Evolutionary conservation across 2,113 vertebrate species (phyloP).

Genomic region (Cryptotis parvus): DNA sequence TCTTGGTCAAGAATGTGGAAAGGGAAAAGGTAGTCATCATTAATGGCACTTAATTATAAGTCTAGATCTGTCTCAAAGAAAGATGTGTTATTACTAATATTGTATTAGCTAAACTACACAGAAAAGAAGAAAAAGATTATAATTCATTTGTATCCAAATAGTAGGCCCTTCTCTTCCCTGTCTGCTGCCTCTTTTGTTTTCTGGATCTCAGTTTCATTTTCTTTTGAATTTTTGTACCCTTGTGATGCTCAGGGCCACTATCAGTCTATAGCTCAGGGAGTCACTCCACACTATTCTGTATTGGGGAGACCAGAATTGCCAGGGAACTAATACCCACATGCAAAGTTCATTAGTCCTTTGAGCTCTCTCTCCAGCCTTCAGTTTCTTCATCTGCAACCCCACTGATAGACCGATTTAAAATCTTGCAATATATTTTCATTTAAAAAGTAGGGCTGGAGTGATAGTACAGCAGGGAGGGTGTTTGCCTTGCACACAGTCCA

Average conservation of each 20-base stretch:
- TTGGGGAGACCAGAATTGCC: too few relatives aligned
- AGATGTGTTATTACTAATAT: neutral
- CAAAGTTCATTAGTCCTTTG: too few relatives aligned
- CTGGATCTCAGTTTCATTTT: constrained; percentile 19
- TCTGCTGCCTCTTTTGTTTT: too few relatives aligned
- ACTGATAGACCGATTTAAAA: neutral
- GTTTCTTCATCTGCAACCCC: neutral
- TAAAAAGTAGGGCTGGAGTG: neutral
- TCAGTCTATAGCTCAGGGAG: neutral
- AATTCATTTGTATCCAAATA: too few relatives aligned
- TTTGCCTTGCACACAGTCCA: too few relatives aligned
- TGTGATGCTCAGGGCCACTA: neutral
- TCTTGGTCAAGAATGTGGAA: too few relatives aligned
- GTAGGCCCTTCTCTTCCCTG: too few relatives aligned
- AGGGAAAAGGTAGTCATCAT: neutral
- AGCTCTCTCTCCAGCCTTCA: neutral
- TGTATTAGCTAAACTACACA: neutral
- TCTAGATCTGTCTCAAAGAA: neutral
- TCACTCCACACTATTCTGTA: neutral
- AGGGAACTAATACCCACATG: too few relatives aligned
- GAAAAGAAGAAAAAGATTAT: neutral
- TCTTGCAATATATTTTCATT: neutral
- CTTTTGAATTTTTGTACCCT: neutral
- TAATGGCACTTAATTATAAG: neutral
- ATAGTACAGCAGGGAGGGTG: too few relatives aligned